Percentiles rank a stretch among this genome's conserved stretches.
Evolutionary conservation across 2,113 vertebrate species (phyloP).

Genomic region (Peromyscus polionotus): DNA sequence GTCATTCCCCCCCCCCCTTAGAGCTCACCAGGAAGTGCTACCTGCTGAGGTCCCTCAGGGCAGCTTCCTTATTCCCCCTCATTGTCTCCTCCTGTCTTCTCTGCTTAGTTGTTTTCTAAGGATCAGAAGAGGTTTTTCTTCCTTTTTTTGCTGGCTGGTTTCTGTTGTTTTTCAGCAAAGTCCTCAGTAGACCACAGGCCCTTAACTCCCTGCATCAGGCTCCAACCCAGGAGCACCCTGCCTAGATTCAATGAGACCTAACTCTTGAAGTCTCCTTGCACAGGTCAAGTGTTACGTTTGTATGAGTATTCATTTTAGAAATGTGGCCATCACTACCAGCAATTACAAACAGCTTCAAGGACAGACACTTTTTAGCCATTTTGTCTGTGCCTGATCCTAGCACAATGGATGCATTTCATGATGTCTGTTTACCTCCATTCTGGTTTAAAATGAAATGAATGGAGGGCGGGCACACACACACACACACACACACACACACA

Average conservation of each 20-base stretch:
- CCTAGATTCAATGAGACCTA: neutral
- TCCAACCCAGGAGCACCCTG: neutral
- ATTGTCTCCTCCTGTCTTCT: neutral
- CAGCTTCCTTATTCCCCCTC: neutral
- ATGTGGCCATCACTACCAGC: neutral
- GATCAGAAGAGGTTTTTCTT: neutral
- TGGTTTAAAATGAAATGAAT: conserved; percentile 25
- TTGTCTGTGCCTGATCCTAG: neutral
- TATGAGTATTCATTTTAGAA: neutral
- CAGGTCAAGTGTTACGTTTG: neutral
- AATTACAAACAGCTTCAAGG: conserved; percentile 8
- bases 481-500: neutral
- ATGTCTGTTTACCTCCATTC: neutral
- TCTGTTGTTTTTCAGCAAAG: neutral
- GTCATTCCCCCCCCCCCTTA: neutral
- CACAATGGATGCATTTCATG: conserved; percentile 9
- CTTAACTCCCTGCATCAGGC: neutral
- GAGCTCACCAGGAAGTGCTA: neutral
- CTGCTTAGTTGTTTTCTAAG: neutral
- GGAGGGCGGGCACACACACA: neutral
- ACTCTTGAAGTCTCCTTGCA: neutral
- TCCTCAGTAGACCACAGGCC: neutral
- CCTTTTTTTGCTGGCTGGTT: neutral
- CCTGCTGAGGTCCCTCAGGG: neutral
- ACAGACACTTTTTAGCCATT: neutral